A percentile compares a stretch with the other conserved stretches of the same genome.
These are phyloP conservation scores for Chelon labrosus DNA, from an alignment of 2,797 vertebrate species.

Conservation along the genomic window DNA sequence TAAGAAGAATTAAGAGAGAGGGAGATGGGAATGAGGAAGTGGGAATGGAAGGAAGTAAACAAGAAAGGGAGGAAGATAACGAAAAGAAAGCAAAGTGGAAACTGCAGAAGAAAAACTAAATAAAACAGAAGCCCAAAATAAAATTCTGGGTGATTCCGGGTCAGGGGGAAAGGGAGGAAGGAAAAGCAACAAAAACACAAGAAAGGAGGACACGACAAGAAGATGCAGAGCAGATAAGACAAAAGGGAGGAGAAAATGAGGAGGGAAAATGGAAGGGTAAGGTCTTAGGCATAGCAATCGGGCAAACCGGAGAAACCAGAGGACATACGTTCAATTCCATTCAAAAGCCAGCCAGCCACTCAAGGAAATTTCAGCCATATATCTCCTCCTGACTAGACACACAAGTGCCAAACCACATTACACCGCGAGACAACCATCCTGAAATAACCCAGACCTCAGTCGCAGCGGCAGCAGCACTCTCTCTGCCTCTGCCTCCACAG, in stretches of 20 bases:
- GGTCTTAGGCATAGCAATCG: conserved; percentile 57
- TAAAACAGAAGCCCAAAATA: conserved; percentile 21
- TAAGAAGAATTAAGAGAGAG: conserved; percentile 16
- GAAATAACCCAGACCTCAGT: conserved; percentile 65
- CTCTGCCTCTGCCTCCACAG: conserved; percentile 39
- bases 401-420: conserved; percentile 71
- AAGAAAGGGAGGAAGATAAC: neutral
- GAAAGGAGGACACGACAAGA: conserved; percentile 29
- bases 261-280: conserved; percentile 36
- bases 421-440: conserved; percentile 59
- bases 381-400: conserved; percentile 64
- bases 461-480: conserved; percentile 21
- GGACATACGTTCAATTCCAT: conserved; percentile 51
- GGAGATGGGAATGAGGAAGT: conserved; percentile 6
- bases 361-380: conserved; percentile 61
- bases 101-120: conserved; percentile 9
- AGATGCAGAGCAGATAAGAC: conserved; percentile 29
- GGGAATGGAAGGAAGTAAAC: conserved; percentile 11
- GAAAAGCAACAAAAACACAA: conserved; percentile 27
- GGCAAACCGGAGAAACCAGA: conserved; percentile 55
- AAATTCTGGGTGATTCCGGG: neutral
- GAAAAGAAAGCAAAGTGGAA: neutral
- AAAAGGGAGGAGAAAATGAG: conserved; percentile 40
- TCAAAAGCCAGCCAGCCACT: conserved; percentile 61
- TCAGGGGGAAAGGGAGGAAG: conserved; percentile 16